Percentiles rank a stretch among this genome's conserved stretches.
These are phyloP conservation scores for Parnassius glacialis DNA, from an alignment of 2,888 invertebrate species.

Conservation along the genomic window DNA sequence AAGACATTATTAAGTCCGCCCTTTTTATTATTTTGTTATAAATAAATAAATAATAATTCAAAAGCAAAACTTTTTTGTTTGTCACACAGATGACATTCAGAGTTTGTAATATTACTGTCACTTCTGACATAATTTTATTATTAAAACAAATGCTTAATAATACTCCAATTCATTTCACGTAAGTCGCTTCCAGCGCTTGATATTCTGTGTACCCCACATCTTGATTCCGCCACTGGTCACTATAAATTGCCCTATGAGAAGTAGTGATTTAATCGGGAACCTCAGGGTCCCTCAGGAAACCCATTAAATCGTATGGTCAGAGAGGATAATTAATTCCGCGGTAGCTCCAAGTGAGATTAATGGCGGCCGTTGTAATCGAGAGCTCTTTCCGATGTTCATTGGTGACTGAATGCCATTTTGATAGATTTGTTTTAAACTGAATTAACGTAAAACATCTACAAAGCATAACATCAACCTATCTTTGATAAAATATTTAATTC, in stretches of 20 bases:
- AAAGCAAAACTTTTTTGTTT: no score
- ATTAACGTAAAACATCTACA: no score
- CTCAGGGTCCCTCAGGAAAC: slow-evolving; percentile 75
- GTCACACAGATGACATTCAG: no score
- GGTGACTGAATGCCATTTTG: slow-evolving; percentile 19
- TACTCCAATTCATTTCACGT: background rate
- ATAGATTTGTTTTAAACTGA: background rate
- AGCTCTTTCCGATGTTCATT: slow-evolving; percentile 65
- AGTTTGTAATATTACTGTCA: no score
- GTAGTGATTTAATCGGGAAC: slow-evolving; percentile 80
- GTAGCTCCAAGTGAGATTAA: slow-evolving; percentile 77
- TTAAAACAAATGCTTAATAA: no score
- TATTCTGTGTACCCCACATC: slow-evolving; percentile 36
- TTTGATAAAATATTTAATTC: no score
- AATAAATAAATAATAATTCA: no score
- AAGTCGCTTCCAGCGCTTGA: slow-evolving; percentile 34
- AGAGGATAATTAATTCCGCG: slow-evolving; percentile 79
- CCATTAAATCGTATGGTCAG: slow-evolving; percentile 80
- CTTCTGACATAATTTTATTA: no score
- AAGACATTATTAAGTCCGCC: no score
- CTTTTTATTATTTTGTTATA: no score
- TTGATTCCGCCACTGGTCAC: slow-evolving; percentile 51
- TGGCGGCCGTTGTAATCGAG: slow-evolving; percentile 61
- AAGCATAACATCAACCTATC: no score
- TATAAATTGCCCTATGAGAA: slow-evolving; percentile 80